Percentiles rank a stretch among this genome's conserved stretches.
Conservation (phyloP, 2,888 invertebrate species). For the Netelia fuscicornis region DNA sequence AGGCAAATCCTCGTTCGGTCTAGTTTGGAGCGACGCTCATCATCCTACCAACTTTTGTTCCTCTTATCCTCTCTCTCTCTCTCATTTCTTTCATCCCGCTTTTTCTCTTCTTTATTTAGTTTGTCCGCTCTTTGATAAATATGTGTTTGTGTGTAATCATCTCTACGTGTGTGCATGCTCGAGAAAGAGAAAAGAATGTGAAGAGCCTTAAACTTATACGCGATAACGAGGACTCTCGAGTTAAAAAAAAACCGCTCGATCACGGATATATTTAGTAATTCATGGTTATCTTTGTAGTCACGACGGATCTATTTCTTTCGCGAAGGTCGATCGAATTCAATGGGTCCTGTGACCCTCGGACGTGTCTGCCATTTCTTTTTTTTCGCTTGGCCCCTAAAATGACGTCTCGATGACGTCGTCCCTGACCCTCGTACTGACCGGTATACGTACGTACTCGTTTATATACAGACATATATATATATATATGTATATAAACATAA, state of each 20-base stretch:
- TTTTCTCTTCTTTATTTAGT: background rate
- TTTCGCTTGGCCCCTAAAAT: slow-evolving; percentile 44
- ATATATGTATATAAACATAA: slow-evolving; percentile 2
- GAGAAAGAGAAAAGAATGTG: background rate
- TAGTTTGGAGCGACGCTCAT: slow-evolving; percentile 42
- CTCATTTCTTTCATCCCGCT: slow-evolving; percentile 24
- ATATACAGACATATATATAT: background rate
- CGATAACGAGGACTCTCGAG: background rate
- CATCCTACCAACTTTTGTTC: slow-evolving; percentile 49
- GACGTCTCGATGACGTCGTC: slow-evolving; percentile 58
- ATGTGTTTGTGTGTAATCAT: no score
- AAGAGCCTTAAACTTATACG: background rate
- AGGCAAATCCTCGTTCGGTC: slow-evolving; percentile 58
- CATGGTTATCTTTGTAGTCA: slow-evolving; percentile 10
- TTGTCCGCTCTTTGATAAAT: background rate
- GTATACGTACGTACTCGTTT: background rate
- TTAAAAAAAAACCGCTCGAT: background rate
- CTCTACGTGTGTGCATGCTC: no score
- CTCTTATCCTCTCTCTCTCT: slow-evolving; percentile 32
- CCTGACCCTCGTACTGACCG: slow-evolving; percentile 64
- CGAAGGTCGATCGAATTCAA: slow-evolving; percentile 57
- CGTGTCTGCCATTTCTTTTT: slow-evolving; percentile 31
- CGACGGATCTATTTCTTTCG: slow-evolving; percentile 42
- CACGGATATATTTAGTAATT: slow-evolving; percentile 9
- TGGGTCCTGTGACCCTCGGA: slow-evolving; percentile 51